A percentile compares a stretch with the other conserved stretches of the same genome.
Conservation (phyloP, 2,113 vertebrate species). For the Ameiurus melas region DNA sequence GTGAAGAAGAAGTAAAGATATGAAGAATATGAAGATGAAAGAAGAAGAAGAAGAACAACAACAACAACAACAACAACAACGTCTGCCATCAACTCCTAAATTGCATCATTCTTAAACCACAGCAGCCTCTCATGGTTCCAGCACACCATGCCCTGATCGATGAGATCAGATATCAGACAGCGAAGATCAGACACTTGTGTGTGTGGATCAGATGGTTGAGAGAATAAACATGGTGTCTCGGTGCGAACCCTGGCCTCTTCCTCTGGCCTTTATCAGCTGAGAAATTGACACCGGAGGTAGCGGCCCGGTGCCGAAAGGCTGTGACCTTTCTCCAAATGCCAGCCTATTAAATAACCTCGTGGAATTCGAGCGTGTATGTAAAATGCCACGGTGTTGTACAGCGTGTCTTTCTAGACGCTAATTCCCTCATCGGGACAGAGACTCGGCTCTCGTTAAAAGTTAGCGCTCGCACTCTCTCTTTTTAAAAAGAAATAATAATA, state of each 20-base stretch:
- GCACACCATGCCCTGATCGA: neutral
- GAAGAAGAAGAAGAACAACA: neutral
- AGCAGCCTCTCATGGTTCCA: neutral
- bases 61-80: no score
- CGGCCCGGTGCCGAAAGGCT: constrained; percentile 72
- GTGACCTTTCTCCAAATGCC: constrained; percentile 76
- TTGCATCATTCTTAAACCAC: neutral
- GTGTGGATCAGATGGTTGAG: constrained; percentile 56
- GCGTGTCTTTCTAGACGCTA: constrained; percentile 48
- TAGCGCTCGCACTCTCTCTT: neutral
- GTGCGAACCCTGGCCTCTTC: constrained; percentile 15
- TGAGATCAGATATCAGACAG: constrained; percentile 52
- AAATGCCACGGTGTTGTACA: constrained; percentile 68
- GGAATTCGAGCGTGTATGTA: constrained; percentile 64
- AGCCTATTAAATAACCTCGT: constrained; percentile 68
- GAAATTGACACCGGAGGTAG: constrained; percentile 64
- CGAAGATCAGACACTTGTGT: constrained; percentile 56
- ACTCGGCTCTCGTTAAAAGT: neutral
- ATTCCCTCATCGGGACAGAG: neutral
- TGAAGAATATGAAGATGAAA: no score
- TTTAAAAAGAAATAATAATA: no score
- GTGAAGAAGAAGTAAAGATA: no score
- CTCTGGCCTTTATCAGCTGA: constrained; percentile 45
- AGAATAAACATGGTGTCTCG: constrained; percentile 41
- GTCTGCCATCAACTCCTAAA: neutral